Evolutionary conservation across 2,797 vertebrate genomes (phyloP).

Genomic region (Erpetoichthys calabaricus): DNA sequence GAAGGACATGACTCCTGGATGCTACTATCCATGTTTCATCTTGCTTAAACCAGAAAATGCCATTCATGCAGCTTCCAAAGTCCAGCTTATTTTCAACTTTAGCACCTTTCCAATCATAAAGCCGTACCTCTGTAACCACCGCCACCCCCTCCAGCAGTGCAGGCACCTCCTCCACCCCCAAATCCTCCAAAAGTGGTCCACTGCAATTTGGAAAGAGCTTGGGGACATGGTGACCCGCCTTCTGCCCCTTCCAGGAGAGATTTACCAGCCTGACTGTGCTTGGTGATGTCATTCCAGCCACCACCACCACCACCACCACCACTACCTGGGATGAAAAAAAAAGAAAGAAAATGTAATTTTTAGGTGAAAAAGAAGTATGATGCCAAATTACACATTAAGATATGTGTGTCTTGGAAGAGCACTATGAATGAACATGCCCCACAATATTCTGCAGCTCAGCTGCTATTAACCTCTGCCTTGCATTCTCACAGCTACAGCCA

Average conservation of each 20-base stretch:
- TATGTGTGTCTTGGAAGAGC: not conserved
- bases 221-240: constrained; percentile 64
- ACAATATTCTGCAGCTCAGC: no score
- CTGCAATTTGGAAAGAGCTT: constrained; percentile 54
- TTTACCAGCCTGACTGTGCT: constrained; percentile 48
- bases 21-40: no score
- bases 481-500: no score
- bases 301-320: constrained; percentile 49
- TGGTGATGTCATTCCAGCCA: constrained; percentile 53
- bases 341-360: not conserved
- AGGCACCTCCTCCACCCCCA: constrained; percentile 75
- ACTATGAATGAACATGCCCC: not conserved
- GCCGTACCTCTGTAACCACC: constrained; percentile 71
- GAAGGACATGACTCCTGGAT: no score
- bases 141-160: constrained; percentile 71
- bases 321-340: constrained; percentile 1
- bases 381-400: no score
- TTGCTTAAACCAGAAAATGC: not conserved
- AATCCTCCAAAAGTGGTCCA: constrained; percentile 77
- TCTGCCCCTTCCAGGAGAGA: constrained; percentile 64
- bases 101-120: no score
- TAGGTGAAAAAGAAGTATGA: no score
- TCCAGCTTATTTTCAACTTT: not conserved
- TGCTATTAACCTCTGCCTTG: no score
- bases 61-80: not conserved